Percentiles rank a stretch among this genome's conserved stretches.
Evolutionary conservation across 1,140 invertebrate species (phyloP).

Genomic region (Orussus abietinus): DNA sequence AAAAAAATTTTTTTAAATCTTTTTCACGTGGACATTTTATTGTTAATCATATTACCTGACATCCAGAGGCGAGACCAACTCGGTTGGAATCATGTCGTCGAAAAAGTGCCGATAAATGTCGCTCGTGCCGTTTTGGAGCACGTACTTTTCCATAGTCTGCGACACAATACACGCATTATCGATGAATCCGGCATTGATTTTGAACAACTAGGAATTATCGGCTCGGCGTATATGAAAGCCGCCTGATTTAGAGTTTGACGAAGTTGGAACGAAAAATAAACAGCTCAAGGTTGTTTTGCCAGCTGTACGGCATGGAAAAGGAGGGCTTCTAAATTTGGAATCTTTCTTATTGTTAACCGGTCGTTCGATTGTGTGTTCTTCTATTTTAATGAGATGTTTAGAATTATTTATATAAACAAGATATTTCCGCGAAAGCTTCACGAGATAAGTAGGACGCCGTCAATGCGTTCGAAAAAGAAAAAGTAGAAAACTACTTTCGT

Average conservation of each 20-base stretch:
- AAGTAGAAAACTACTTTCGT: constrained; percentile 41
- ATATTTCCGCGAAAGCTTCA: constrained; percentile 1
- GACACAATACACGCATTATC: constrained; percentile 16
- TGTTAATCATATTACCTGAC: constrained; percentile 27
- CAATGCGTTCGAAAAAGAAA: constrained; percentile 7
- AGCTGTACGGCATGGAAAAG: too few relatives aligned
- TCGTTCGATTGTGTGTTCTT: neutral
- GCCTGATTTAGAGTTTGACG: too few relatives aligned
- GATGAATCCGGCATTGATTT: neutral
- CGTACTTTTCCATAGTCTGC: constrained; percentile 77
- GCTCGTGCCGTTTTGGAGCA: constrained; percentile 85
- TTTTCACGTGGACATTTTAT: constrained; percentile 3
- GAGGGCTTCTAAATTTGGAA: too few relatives aligned
- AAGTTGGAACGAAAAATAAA: too few relatives aligned
- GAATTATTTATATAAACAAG: constrained; percentile 16
- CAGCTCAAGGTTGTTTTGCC: too few relatives aligned
- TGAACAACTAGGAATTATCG: too few relatives aligned
- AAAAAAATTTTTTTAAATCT: constrained; percentile 9
- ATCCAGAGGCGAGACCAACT: constrained; percentile 54
- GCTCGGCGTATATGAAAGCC: too few relatives aligned
- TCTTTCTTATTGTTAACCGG: constrained; percentile 5
- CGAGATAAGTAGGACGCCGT: neutral
- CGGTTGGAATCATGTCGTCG: constrained; percentile 60
- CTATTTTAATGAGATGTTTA: neutral
- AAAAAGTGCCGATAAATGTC: constrained; percentile 89